phyloP scores from a whole-genome alignment of 2,113 vertebrate genomes.

The Dasyurus viverrinus region DNA sequence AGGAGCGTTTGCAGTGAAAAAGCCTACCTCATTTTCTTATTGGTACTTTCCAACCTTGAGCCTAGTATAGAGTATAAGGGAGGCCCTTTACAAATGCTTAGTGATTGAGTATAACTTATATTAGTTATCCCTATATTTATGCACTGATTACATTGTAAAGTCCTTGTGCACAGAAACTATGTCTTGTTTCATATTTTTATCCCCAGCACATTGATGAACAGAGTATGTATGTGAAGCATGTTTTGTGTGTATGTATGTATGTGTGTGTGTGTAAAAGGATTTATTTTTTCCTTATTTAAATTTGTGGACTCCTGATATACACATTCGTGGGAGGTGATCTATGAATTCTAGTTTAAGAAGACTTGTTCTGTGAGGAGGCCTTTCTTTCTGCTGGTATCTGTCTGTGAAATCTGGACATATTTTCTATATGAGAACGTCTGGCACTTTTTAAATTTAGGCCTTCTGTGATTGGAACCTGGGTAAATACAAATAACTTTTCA shows the following conservation, averaged over 20 bases:
- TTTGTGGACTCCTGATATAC: no score
- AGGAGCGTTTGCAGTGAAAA: not conserved
- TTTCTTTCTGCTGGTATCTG: not conserved
- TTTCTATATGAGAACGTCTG: no score
- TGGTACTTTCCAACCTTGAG: not conserved
- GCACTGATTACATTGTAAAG: not conserved
- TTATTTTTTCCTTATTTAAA: no score
- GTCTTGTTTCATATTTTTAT: not conserved
- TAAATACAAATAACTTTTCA: no score
- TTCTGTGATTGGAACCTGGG: no score
- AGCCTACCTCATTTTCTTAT: not conserved
- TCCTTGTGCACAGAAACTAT: not conserved
- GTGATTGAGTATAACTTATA: not conserved
- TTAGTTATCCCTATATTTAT: not conserved
- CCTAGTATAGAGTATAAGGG: not conserved
- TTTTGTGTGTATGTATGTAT: no score
- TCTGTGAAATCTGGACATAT: no score
- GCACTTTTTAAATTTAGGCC: no score
- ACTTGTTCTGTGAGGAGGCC: not conserved
- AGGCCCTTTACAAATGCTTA: not conserved
- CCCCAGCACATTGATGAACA: not conserved
- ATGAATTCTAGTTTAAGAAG: no score
- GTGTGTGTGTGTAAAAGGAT: no score
- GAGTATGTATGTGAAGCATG: not conserved
- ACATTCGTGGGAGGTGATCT: no score